Evolutionary conservation across 2,113 vertebrate genomes (phyloP).

Genomic region (Tympanuchus pallidicinctus): DNA sequence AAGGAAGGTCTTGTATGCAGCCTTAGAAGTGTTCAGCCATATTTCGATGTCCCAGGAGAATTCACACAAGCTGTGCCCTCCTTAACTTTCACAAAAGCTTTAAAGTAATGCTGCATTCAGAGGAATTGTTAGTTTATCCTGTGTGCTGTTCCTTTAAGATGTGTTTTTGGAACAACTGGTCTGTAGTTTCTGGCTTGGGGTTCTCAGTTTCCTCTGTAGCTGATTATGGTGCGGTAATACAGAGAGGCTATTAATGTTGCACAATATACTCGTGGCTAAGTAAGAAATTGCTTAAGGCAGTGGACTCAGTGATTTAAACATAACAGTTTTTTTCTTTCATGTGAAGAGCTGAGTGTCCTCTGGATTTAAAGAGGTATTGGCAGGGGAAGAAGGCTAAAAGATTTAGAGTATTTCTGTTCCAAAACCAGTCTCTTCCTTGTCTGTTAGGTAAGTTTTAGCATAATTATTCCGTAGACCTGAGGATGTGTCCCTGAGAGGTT

Average conservation of each 20-base stretch:
- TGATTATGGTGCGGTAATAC: not conserved
- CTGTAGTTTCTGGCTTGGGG: not conserved
- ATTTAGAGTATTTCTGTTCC: not conserved
- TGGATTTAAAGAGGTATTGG: not conserved
- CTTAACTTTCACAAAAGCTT: not conserved
- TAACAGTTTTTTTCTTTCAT: not conserved
- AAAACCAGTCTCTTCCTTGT: not conserved
- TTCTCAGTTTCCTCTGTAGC: not conserved
- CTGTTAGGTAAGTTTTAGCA: not conserved
- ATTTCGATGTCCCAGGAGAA: not conserved
- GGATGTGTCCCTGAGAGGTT: not conserved
- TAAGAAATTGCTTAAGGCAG: not conserved
- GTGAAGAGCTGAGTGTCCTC: not conserved
- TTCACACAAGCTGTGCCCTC: rapidly evolving
- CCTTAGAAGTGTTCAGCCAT: not conserved
- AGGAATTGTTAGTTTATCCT: not conserved
- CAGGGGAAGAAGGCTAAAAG: not conserved
- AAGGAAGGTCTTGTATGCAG: not conserved
- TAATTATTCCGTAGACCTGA: rapidly evolving
- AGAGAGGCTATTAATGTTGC: not conserved
- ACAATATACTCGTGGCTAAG: not conserved
- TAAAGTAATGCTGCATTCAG: not conserved
- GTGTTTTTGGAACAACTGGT: not conserved
- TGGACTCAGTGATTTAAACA: not conserved
- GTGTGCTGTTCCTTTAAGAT: not conserved